Percentiles rank a stretch among this genome's conserved stretches.
Evolutionary conservation across 2,113 vertebrate genomes (phyloP).

Genomic region (Petaurus breviceps): DNA sequence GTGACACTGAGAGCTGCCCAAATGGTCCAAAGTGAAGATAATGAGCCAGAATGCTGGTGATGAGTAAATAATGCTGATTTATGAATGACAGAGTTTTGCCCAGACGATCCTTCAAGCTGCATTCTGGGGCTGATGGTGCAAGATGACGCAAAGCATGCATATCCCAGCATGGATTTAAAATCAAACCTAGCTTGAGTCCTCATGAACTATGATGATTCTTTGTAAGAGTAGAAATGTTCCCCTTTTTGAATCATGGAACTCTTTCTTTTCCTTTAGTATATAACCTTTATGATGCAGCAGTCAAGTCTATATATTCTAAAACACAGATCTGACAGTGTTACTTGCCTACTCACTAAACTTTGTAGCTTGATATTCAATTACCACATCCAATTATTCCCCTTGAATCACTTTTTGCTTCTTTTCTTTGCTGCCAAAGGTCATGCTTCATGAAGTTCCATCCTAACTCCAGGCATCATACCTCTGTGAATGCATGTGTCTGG

Average conservation of each 20-base stretch:
- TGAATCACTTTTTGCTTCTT: background rate
- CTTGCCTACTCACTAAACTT: background rate
- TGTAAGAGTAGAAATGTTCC: background rate
- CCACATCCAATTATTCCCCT: background rate
- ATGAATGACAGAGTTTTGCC: constrained; percentile 30
- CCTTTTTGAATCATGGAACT: constrained; percentile 5
- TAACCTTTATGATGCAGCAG: constrained; percentile 18
- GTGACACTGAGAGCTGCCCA: constrained; percentile 19
- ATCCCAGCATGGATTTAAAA: background rate
- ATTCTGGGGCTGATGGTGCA: background rate
- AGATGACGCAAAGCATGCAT: rapidly evolving
- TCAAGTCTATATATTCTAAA: background rate
- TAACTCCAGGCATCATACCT: background rate
- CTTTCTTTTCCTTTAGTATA: constrained; percentile 26
- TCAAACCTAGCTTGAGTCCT: background rate
- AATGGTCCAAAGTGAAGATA: constrained; percentile 50
- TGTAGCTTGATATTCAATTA: background rate
- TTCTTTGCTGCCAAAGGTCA: background rate
- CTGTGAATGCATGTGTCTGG: background rate
- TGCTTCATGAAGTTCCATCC: background rate
- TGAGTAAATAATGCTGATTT: background rate
- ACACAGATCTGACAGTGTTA: background rate
- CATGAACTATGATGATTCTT: constrained; percentile 23
- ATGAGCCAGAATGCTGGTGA: background rate
- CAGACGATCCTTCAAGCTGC: constrained; percentile 43